Evolutionary conservation across 2,797 vertebrate species (phyloP).

Genomic region (Pseudopleuronectes americanus): DNA sequence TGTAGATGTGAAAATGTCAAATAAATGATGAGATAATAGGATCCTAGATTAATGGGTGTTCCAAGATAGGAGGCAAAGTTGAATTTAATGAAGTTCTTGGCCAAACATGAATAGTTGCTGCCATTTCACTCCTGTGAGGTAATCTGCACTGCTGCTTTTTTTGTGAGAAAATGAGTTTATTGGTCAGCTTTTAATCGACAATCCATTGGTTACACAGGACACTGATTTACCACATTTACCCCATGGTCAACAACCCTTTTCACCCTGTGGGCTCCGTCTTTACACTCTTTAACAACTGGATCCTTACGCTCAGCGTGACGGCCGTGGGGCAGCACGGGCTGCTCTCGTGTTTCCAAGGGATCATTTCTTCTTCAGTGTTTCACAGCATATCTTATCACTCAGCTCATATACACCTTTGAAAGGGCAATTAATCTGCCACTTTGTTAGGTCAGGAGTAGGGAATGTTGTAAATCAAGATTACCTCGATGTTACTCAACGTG

Average conservation of each 20-base stretch:
- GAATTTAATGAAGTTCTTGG: not conserved
- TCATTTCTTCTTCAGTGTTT: conserved; percentile 28
- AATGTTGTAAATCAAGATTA: conserved; percentile 26
- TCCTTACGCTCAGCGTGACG: not conserved
- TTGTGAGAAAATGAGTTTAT: not conserved
- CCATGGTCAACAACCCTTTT: too few species aligned
- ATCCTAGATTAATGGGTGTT: not conserved
- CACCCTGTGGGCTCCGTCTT: too few species aligned
- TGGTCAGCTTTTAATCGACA: not conserved
- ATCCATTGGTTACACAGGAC: not conserved
- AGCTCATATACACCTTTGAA: conserved; percentile 15
- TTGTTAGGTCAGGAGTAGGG: conserved; percentile 4
- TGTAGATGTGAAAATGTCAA: conserved; percentile 37
- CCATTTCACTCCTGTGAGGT: not conserved
- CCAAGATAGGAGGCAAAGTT: not conserved
- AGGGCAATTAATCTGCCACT: conserved; percentile 26
- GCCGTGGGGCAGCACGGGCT: conserved; percentile 5
- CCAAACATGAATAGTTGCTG: not conserved
- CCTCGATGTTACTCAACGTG: not conserved
- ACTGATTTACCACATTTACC: not conserved
- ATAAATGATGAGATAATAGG: conserved; percentile 6
- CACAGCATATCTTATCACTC: conserved; percentile 44
- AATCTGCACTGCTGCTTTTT: not conserved
- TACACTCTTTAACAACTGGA: conserved; percentile 30
- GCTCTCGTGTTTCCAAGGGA: not conserved